Percentiles rank a stretch among this genome's conserved stretches.
phyloP scores from a whole-genome alignment of 2,797 vertebrate genomes.

The Steatocranus sp. region DNA sequence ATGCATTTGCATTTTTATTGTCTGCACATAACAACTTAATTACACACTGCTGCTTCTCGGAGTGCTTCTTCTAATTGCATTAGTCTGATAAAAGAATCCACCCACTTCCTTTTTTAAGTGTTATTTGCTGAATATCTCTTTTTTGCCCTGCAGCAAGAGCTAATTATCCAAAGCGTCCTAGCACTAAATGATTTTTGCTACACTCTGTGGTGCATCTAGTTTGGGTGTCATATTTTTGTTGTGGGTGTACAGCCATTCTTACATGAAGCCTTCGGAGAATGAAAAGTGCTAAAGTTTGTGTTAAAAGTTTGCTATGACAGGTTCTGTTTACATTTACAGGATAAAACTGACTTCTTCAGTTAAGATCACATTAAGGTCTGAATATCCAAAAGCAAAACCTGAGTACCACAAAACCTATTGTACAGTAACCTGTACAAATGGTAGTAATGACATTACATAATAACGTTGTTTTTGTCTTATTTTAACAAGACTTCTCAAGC shows the following conservation, averaged over 20 bases:
- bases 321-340: background rate
- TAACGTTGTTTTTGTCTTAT: background rate
- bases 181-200: slow-evolving; percentile 44
- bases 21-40: slow-evolving; percentile 56
- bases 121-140: slow-evolving; percentile 29
- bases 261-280: slow-evolving; percentile 3
- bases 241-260: slow-evolving; percentile 16
- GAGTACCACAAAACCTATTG: background rate
- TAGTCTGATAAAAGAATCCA: slow-evolving; percentile 34
- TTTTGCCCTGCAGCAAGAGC: slow-evolving; percentile 21
- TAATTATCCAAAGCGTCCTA: slow-evolving; percentile 52
- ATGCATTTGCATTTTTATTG: slow-evolving; percentile 56
- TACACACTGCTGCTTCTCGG: slow-evolving; percentile 19
- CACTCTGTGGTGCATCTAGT: slow-evolving; percentile 21
- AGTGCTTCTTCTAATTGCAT: slow-evolving; percentile 3
- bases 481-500: background rate
- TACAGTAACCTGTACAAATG: background rate
- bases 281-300: background rate
- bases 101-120: slow-evolving; percentile 14
- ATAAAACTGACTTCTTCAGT: background rate
- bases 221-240: background rate
- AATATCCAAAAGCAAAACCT: background rate
- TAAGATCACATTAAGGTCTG: background rate
- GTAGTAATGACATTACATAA: background rate
- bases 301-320: background rate